These are phyloP conservation scores for Drosophila mulleri DNA, from an alignment of 2,888 invertebrate species.

Conservation along the genomic window DNA sequence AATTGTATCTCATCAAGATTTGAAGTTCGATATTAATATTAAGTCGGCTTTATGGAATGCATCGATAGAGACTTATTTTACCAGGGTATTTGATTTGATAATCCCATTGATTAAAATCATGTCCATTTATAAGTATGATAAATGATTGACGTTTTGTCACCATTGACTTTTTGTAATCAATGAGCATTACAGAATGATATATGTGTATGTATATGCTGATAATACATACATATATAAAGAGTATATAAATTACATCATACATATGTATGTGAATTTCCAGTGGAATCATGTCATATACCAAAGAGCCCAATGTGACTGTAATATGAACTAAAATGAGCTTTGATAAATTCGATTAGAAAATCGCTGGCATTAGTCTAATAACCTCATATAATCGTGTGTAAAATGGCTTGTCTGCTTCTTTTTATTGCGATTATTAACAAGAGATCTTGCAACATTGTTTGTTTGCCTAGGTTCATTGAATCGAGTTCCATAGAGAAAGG, in stretches of 20 bases:
- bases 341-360: neutral
- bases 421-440: conserved; percentile 22
- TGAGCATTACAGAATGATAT: neutral
- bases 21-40: neutral
- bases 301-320: conserved; percentile 40
- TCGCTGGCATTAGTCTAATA: conserved; percentile 25
- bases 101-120: neutral
- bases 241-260: neutral
- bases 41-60: neutral
- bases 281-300: conserved; percentile 25
- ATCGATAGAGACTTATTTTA: neutral
- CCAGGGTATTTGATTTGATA: too few relatives aligned
- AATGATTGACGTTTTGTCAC: conserved; percentile 36
- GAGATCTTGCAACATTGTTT: conserved; percentile 37
- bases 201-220: neutral
- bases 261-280: neutral
- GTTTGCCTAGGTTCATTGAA: conserved; percentile 55
- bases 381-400: conserved; percentile 48
- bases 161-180: conserved; percentile 19
- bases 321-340: neutral
- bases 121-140: conserved; percentile 5
- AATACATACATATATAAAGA: neutral
- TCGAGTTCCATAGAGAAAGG: conserved; percentile 62
- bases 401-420: conserved; percentile 8
- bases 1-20: too few relatives aligned